Percentiles rank a stretch among this genome's conserved stretches.
These are phyloP conservation scores for Artibeus lituratus DNA, from an alignment of 2,797 vertebrate genomes.

Conservation along the genomic window DNA sequence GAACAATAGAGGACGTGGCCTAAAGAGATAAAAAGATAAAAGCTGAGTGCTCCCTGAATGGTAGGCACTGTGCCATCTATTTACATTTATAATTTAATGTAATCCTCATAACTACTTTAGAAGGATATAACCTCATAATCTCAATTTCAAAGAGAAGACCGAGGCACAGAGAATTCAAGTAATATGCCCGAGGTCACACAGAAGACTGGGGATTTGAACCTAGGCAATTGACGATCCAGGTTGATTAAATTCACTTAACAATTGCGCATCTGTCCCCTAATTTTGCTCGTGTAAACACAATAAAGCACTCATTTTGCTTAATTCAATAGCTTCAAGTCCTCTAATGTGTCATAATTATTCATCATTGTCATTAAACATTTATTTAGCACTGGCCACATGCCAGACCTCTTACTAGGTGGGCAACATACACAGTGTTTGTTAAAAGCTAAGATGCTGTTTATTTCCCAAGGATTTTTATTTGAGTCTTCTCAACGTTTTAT, in stretches of 20 bases:
- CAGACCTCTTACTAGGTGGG: background rate
- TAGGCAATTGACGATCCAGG: background rate
- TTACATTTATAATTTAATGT: background rate
- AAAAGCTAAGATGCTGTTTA: constrained; percentile 11
- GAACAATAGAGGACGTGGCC: constrained; percentile 17
- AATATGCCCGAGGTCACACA: background rate
- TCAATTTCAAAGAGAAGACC: background rate
- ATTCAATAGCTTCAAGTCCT: background rate
- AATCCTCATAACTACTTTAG: background rate
- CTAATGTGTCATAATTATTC: background rate
- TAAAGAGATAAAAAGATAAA: background rate
- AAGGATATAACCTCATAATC: background rate
- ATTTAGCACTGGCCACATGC: background rate
- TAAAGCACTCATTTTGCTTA: background rate
- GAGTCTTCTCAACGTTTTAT: background rate
- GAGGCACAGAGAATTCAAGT: background rate
- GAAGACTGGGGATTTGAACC: background rate
- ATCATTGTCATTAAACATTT: constrained; percentile 8
- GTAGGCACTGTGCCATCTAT: background rate
- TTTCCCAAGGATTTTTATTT: constrained; percentile 13
- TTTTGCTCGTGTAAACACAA: background rate
- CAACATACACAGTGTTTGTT: background rate
- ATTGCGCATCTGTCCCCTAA: background rate
- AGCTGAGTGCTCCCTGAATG: background rate
- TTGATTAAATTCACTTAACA: background rate